These are phyloP conservation scores for Alsophila aescularia DNA, from an alignment of 2,888 invertebrate species.

Conservation along the genomic window DNA sequence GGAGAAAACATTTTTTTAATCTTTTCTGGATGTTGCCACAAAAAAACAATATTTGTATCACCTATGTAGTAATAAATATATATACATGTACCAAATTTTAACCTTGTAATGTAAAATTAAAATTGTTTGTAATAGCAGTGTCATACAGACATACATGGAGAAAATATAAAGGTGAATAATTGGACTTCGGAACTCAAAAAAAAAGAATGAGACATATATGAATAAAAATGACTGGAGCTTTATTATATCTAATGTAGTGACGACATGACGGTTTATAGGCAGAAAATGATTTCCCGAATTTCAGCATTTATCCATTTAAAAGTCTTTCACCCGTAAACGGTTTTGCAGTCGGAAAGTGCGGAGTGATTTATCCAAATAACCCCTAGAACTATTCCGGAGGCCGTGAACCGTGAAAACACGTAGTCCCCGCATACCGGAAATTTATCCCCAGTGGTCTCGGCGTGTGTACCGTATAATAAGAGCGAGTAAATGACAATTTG, in stretches of 20 bases:
- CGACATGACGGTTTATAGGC: not conserved
- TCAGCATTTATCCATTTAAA: slow-evolving; percentile 18
- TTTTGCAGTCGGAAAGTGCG: slow-evolving; percentile 26
- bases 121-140: too few species aligned
- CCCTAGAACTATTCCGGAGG: slow-evolving; percentile 36
- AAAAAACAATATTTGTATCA: too few species aligned
- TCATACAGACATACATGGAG: too few species aligned
- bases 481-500: slow-evolving; percentile 70
- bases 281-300: not conserved
- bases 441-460: slow-evolving; percentile 50
- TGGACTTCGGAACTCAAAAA: too few species aligned
- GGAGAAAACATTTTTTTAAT: too few species aligned
- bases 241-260: not conserved
- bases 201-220: too few species aligned
- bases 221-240: not conserved
- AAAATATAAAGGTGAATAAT: too few species aligned
- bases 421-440: slow-evolving; percentile 52
- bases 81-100: too few species aligned
- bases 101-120: too few species aligned
- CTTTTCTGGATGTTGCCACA: too few species aligned
- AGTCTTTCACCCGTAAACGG: slow-evolving; percentile 20
- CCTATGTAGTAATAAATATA: too few species aligned
- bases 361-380: slow-evolving; percentile 45
- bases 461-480: slow-evolving; percentile 65
- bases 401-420: slow-evolving; percentile 50